Evolutionary conservation across 2,797 vertebrate genomes (phyloP), one percentile per base, ranked within the genome.

Genomic region (Geotrypetes seraphini): DNA sequence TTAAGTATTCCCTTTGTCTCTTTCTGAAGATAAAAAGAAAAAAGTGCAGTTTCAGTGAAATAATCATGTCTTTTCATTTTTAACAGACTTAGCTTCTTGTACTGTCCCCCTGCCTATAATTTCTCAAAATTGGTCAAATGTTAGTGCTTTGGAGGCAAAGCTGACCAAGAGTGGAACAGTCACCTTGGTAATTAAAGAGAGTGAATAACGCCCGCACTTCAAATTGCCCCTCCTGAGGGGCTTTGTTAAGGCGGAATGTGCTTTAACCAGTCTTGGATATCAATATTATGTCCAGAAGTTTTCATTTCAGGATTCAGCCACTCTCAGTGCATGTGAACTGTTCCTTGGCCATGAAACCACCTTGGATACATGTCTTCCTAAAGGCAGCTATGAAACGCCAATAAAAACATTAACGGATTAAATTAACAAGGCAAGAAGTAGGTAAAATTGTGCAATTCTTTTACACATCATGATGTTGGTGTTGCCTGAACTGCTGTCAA

Each of bases 1-100:
- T 73, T 73, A 77, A 83, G 79, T 83, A 76, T 74, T 86, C 81
- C 73, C 76, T 85, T 88, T 85, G 77, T 85, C 74, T 85, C 78
- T 79, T 80, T 75, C 53, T 58, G 69, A 73, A 70, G 63, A 50
- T 55, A 78, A 73, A 69, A 74, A 53, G n/a, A 69, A 73, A 64
- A 69, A 83, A 75, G 74, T 67, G 61, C 50, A 2, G 70, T 69
- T 75, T 69, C 49, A 4, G 57, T 50, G 73, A 81, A 80, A 72
- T 81, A 81, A 83, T 77, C 73, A 77, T 57, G 68, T 73, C 69
- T 19, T 16, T 45, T 38, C 23, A 47, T 29, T 30, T 28, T 21
- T 62, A 76, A 54, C 65, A 60, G 51, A 66, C 74, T n/a, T 60
- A 43, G 50, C 63, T 73, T 77, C 60, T 64, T 70, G 56, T 63